A percentile compares a stretch with the other conserved stretches of the same genome.
Conservation (phyloP, 2,113 vertebrate species). For the Embiotoca jacksoni region DNA sequence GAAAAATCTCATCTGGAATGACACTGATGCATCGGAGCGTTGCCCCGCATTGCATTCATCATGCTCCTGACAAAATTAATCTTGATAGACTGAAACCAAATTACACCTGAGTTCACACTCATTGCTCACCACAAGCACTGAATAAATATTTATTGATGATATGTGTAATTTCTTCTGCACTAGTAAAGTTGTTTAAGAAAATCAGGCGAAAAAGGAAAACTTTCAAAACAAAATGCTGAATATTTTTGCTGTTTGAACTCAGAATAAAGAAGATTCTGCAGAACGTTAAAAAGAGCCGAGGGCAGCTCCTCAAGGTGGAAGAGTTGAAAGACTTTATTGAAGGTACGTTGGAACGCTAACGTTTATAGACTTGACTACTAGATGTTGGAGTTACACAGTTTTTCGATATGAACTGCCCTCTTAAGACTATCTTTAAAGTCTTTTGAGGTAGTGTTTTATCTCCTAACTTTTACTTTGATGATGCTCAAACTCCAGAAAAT, state of each 20-base stretch:
- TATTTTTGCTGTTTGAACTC: conserved; percentile 5
- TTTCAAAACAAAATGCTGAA: conserved; percentile 33
- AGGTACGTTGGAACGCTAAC: conserved; percentile 18
- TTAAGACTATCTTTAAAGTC: neutral
- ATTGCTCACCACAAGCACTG: conserved; percentile 75
- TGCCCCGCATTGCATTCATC: conserved; percentile 81
- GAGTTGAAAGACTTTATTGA: conserved; percentile 26
- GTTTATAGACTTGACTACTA: conserved; percentile 7
- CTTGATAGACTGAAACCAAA: conserved; percentile 86
- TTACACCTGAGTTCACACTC: conserved; percentile 84
- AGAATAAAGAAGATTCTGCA: conserved; percentile 8
- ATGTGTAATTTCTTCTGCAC: conserved; percentile 57
- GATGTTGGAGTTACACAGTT: neutral
- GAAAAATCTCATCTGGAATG: conserved; percentile 85
- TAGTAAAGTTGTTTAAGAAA: conserved; percentile 43
- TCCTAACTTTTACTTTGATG: neutral
- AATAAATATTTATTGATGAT: conserved; percentile 83
- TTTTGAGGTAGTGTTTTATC: neutral
- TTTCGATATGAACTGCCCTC: neutral
- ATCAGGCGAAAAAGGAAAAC: conserved; percentile 55
- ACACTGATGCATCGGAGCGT: conserved; percentile 86
- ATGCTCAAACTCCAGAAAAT: neutral
- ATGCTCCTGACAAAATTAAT: conserved; percentile 85
- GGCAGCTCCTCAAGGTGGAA: conserved; percentile 27
- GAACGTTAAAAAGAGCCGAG: conserved; percentile 2